Evolutionary conservation across 2,113 vertebrate species (phyloP), one percentile per base, ranked within the genome.

Genomic region (Sisor rabdophorus): DNA sequence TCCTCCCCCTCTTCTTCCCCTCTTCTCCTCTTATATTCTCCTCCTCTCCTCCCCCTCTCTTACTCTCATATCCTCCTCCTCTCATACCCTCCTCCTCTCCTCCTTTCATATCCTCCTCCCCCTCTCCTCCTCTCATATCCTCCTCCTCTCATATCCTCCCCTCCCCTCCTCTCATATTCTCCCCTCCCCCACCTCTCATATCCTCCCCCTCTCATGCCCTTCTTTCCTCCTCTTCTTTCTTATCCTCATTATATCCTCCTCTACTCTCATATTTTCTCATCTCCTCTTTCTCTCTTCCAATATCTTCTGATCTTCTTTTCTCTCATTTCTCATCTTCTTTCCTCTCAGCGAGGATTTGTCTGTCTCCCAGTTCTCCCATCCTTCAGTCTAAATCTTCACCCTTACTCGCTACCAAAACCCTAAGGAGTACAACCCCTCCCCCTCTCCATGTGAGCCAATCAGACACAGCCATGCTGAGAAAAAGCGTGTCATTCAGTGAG

Each of bases 401-500:
- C 84, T 77, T 92, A 89, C 93, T 95, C 86, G 92, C 91, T 89
- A 92, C 89, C 81, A 82, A 76, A 80, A 75, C 65, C 77, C 84
- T 77, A 55, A 93, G 92, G 92, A 90, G 92, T 86, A 82, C 87
- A 88, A 93, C 93, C 90, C 91, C 89, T 70, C 93, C 92, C 91
- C 92, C 90, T 89, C 91, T 89, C 76, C 92, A 88, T 86, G 88
- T 87, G 92, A 90, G 89, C 92, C 93, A 87, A 87, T 93, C 92
- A 93, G 93, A 94, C 89, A 91, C 92, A 83, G 87, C 91, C 88
- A 90, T 94, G 89, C 94, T 99, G 93, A 96, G 95, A 95, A 97
- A 96, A 93, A 95, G 94, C 83, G 93, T 98, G 91, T 98, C 96
- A 91, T 98, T 98, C 95, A 95, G 91, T 87, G 96, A 96, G 92